phyloP scores from a whole-genome alignment of 2,888 invertebrate species.

The Parasteatoda lunata region DNA sequence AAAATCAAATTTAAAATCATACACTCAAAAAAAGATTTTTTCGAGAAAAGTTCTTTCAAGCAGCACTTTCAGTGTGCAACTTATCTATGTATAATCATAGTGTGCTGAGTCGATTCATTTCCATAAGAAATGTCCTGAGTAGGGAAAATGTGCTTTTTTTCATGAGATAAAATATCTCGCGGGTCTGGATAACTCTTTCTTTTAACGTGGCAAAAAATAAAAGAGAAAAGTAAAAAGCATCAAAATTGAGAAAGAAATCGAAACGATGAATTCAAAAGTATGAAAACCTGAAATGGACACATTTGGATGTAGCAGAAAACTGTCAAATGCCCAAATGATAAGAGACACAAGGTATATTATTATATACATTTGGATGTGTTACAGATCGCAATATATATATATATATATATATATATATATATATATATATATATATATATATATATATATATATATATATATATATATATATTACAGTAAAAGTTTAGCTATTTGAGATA shows the following conservation, averaged over 20 bases:
- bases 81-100: background rate
- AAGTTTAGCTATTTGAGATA: too few relatives aligned
- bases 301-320: slow-evolving; percentile 20
- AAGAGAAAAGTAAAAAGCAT: background rate
- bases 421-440: too few relatives aligned
- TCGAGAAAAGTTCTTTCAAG: too few relatives aligned
- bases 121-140: background rate
- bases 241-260: slow-evolving; percentile 27
- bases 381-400: too few relatives aligned
- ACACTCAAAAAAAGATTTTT: too few relatives aligned
- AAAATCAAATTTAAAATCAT: too few relatives aligned
- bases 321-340: slow-evolving; percentile 14
- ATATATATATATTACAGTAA: too few relatives aligned
- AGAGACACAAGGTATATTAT: too few relatives aligned
- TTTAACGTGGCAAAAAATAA: slow-evolving; percentile 11
- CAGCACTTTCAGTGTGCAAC: background rate
- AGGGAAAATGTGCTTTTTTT: background rate
- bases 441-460: too few relatives aligned
- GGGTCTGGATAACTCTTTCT: slow-evolving; percentile 11
- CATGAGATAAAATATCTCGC: background rate
- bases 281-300: slow-evolving; percentile 32
- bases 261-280: slow-evolving; percentile 29
- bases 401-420: too few relatives aligned
- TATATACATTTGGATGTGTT: too few relatives aligned
- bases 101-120: background rate